A percentile compares a stretch with the other conserved stretches of the same genome.
Evolutionary conservation across 2,888 invertebrate species (phyloP).

Genomic region (Sialis lutaria): DNA sequence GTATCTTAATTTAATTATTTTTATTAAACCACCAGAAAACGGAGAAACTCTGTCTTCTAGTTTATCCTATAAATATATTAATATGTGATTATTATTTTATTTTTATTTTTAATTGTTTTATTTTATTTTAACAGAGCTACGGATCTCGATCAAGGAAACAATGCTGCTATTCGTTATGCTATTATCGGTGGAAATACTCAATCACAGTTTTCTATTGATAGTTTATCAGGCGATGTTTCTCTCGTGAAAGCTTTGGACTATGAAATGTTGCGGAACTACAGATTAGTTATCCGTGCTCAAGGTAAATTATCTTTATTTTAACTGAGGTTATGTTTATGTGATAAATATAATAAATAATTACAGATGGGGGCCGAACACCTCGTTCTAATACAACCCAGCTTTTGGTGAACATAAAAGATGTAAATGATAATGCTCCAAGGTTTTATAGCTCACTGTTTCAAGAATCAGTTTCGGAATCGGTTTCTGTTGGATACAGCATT

Average conservation of each 20-base stretch:
- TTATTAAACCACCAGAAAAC: too few species aligned
- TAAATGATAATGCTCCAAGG: constrained; percentile 86
- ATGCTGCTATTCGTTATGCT: constrained; percentile 84
- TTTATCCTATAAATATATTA: too few species aligned
- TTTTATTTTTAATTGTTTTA: constrained; percentile 9
- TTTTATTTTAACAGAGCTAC: constrained; percentile 42
- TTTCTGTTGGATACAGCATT: constrained; percentile 75
- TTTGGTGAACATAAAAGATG: constrained; percentile 80
- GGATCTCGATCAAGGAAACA: constrained; percentile 84
- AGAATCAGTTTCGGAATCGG: constrained; percentile 85
- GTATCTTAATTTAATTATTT: too few species aligned
- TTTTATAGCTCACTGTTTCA: constrained; percentile 87
- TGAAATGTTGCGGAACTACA: constrained; percentile 69
- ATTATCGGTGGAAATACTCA: constrained; percentile 92
- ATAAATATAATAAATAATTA: constrained; percentile 6
- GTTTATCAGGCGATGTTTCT: constrained; percentile 77
- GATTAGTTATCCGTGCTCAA: constrained; percentile 84
- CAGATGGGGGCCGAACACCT: constrained; percentile 85
- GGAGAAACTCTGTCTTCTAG: too few species aligned
- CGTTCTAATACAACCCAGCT: constrained; percentile 88
- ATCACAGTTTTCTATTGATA: constrained; percentile 87
- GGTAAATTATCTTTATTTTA: constrained; percentile 21
- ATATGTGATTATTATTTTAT: too few species aligned
- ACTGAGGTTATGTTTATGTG: background rate
- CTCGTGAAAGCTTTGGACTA: constrained; percentile 79